Evolutionary conservation across 2,888 invertebrate genomes (phyloP).

Genomic region (Pecten maximus): DNA sequence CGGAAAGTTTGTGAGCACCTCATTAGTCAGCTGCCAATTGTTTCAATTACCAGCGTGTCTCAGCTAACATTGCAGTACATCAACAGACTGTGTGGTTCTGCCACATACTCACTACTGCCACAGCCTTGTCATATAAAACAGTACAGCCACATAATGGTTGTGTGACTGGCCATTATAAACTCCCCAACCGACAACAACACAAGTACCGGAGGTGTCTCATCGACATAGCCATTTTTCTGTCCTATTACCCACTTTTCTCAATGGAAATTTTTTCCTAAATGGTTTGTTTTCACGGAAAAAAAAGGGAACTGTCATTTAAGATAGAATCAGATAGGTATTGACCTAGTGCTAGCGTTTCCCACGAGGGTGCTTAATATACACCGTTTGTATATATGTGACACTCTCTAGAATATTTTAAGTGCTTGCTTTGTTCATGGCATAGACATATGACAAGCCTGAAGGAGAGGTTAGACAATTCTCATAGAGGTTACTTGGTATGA

Average conservation of each 20-base stretch:
- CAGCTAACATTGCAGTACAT: not conserved
- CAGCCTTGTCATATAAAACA: not conserved
- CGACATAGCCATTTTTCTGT: not conserved
- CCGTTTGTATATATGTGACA: not conserved
- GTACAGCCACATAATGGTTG: not conserved
- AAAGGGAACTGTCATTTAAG: not conserved
- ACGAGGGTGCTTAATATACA: not conserved
- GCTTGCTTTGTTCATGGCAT: not conserved
- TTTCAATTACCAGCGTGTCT: not conserved
- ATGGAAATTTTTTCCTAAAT: not conserved
- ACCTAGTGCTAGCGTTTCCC: not conserved
- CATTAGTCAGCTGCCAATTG: not conserved
- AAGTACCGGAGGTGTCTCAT: not conserved
- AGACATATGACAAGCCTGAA: not conserved
- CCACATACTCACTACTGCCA: not conserved
- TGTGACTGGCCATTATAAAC: not conserved
- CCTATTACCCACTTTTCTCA: slow-evolving; percentile 7
- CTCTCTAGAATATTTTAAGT: not conserved
- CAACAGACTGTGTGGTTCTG: not conserved
- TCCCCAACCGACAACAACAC: not conserved
- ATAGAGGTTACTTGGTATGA: not conserved
- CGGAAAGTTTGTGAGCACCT: not conserved
- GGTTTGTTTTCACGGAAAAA: not conserved
- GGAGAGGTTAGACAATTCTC: not conserved
- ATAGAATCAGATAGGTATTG: not conserved